Evolutionary conservation across 2,797 vertebrate genomes (phyloP).

Genomic region (Acanthurus tractus): DNA sequence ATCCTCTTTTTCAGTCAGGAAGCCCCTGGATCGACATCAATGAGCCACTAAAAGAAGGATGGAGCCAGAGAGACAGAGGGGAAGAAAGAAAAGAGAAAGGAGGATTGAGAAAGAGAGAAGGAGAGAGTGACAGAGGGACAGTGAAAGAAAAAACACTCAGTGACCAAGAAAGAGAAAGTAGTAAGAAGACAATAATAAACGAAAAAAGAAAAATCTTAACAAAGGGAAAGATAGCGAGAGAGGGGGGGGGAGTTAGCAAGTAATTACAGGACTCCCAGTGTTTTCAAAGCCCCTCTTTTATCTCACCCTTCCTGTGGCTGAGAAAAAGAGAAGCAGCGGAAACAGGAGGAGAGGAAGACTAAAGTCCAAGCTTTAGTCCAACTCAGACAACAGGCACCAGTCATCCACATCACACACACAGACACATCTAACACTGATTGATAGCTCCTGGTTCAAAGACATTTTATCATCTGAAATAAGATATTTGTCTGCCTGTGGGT

Average conservation of each 20-base stretch:
- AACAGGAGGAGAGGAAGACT: constrained; percentile 58
- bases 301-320: constrained; percentile 79
- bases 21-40: constrained; percentile 75
- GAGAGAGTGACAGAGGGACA: constrained; percentile 15
- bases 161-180: constrained; percentile 24
- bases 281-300: constrained; percentile 82
- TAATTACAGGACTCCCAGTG: constrained; percentile 82
- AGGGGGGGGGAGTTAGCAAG: constrained; percentile 48
- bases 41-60: constrained; percentile 39
- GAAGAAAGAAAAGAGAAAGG: constrained; percentile 3
- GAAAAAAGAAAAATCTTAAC: neutral
- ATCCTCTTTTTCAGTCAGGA: constrained; percentile 67
- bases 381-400: constrained; percentile 70
- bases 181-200: neutral
- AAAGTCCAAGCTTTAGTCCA: constrained; percentile 72
- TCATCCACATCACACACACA: constrained; percentile 54
- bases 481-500: neutral
- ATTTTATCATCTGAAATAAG: constrained; percentile 41
- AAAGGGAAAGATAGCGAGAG: constrained; percentile 25
- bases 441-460: constrained; percentile 60
- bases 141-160: constrained; percentile 9
- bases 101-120: neutral
- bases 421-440: constrained; percentile 51
- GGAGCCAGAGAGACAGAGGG: neutral
- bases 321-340: constrained; percentile 65